Evolutionary conservation across 2,113 vertebrate genomes (phyloP).

Genomic region (Turdus rufiventris): DNA sequence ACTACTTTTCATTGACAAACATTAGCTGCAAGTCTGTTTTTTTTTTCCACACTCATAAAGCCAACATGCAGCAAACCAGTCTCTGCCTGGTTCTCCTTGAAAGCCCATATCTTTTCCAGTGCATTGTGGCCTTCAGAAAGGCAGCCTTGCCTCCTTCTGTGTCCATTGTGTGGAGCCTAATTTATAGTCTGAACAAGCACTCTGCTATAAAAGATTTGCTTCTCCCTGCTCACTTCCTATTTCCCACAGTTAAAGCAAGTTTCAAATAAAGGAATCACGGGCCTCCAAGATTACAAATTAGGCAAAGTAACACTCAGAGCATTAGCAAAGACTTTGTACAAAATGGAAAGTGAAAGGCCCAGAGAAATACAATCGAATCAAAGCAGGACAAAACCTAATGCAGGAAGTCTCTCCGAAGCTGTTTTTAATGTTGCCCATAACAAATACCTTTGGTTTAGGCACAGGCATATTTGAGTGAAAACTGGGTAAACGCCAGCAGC

Average conservation of each 20-base stretch:
- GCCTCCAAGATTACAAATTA: conserved; percentile 70
- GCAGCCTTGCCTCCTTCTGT: conserved; percentile 59
- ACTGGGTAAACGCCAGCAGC: conserved; percentile 60
- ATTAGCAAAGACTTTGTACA: conserved; percentile 58
- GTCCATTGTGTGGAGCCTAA: conserved; percentile 61
- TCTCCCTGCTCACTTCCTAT: conserved; percentile 72
- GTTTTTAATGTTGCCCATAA: conserved; percentile 59
- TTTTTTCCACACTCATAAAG: conserved; percentile 1
- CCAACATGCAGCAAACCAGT: conserved; percentile 19
- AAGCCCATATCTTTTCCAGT: conserved; percentile 24
- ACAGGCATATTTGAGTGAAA: conserved; percentile 20
- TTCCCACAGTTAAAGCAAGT: conserved; percentile 76
- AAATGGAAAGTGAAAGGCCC: conserved; percentile 64
- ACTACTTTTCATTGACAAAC: conserved; percentile 15
- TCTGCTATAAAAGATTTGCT: conserved; percentile 62
- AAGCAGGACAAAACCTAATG: conserved; percentile 58
- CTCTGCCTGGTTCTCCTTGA: conserved; percentile 45
- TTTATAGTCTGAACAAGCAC: conserved; percentile 70
- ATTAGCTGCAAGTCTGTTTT: background rate
- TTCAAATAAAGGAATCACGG: conserved; percentile 64
- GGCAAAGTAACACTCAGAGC: conserved; percentile 69
- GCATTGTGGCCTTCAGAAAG: conserved; percentile 43
- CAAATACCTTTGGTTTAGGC: conserved; percentile 55
- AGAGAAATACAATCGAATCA: conserved; percentile 61
- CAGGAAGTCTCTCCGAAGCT: conserved; percentile 62